Conservation (phyloP, 2,113 vertebrate species). For the Tyto alba region DNA sequence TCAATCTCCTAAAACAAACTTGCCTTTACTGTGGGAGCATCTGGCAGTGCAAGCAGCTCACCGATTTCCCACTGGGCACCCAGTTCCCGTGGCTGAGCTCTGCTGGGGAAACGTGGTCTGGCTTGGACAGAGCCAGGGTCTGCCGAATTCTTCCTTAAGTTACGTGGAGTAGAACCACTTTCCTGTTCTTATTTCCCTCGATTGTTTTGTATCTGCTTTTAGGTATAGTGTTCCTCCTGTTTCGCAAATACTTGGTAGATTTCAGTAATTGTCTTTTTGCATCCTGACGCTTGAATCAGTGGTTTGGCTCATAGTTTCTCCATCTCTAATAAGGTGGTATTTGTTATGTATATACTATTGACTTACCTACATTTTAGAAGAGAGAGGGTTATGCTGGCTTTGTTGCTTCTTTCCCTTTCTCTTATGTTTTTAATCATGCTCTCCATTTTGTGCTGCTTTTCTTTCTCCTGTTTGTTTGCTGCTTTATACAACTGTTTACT, state of each 20-base stretch:
- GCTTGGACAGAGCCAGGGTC: background rate
- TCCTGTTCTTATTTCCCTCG: background rate
- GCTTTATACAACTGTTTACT: background rate
- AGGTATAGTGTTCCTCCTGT: background rate
- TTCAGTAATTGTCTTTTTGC: background rate
- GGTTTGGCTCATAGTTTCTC: background rate
- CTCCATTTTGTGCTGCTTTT: background rate
- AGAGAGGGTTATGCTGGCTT: background rate
- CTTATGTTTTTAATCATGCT: background rate
- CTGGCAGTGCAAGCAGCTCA: background rate
- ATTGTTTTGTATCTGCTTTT: background rate
- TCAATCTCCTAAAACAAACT: background rate
- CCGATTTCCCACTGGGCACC: rapidly evolving
- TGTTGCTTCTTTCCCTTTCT: background rate
- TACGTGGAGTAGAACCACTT: background rate
- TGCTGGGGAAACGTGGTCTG: background rate
- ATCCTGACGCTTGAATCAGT: background rate
- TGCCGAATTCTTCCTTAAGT: background rate
- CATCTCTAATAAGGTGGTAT: background rate
- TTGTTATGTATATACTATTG: background rate
- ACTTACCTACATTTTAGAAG: background rate
- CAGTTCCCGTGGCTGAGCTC: background rate
- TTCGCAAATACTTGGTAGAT: background rate
- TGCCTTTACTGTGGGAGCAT: background rate
- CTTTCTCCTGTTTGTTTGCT: background rate